Conservation (phyloP, 92 coral and sea anemone genomes). For the Actinernus sp. region DNA sequence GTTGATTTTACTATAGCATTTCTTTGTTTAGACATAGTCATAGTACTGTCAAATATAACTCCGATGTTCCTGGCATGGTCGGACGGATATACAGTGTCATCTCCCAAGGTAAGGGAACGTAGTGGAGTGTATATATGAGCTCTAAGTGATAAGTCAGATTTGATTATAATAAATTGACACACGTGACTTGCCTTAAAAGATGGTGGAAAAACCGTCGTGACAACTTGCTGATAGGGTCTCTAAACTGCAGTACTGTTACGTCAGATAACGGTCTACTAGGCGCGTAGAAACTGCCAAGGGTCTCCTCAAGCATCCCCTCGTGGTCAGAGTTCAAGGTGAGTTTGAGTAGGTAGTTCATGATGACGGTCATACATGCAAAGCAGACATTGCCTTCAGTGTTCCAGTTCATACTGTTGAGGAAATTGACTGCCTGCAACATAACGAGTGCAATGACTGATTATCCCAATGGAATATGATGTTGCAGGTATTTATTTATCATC, state of each 20-base stretch:
- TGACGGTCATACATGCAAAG: conserved; percentile 84
- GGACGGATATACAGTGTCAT: too few relatives aligned
- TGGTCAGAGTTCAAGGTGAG: conserved; percentile 85
- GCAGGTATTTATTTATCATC: too few relatives aligned
- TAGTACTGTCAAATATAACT: too few relatives aligned
- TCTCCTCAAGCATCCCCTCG: conserved; percentile 98
- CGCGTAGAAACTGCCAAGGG: conserved; percentile 98
- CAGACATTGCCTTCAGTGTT: conserved; percentile 92
- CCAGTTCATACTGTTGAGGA: conserved; percentile 98
- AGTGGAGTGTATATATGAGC: too few relatives aligned
- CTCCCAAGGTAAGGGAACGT: too few relatives aligned
- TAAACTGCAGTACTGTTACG: conserved; percentile 89
- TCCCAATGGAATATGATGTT: too few relatives aligned
- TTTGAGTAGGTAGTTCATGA: conserved; percentile 87
- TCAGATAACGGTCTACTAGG: conserved; percentile 95
- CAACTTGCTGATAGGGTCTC: conserved; percentile 91
- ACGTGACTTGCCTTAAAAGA: conserved; percentile 65
- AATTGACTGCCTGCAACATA: conserved; percentile 87
- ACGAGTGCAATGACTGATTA: too few relatives aligned
- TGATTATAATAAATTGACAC: too few relatives aligned
- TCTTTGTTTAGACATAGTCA: too few relatives aligned
- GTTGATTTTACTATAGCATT: too few relatives aligned
- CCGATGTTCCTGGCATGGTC: too few relatives aligned
- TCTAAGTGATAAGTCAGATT: too few relatives aligned
- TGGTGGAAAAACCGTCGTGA: conserved; percentile 97